Evolutionary conservation across 1,140 invertebrate genomes (phyloP).

Genomic region (Drosophila bifasciata): DNA sequence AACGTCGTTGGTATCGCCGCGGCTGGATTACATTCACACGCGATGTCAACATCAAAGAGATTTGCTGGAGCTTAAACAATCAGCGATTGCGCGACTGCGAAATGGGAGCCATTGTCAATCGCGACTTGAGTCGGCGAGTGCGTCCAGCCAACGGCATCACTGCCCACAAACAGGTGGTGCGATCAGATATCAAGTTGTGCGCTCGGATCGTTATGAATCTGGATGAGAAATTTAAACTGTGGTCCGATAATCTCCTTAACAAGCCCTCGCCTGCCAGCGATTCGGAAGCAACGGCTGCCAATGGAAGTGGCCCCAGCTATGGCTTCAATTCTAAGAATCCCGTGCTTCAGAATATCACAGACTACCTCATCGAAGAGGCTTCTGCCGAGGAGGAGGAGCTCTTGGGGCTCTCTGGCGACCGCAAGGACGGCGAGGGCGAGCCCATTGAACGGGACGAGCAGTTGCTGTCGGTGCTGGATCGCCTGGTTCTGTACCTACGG

Average conservation of each 20-base stretch:
- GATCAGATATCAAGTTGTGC: constrained; percentile 96
- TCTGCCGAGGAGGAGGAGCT: constrained; percentile 99
- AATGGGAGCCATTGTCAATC: constrained; percentile 96
- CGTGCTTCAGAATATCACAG: constrained; percentile 97
- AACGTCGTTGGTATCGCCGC: constrained; percentile 96
- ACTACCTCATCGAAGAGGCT: constrained; percentile 99
- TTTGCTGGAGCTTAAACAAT: constrained; percentile 99
- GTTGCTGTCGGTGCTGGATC: constrained; percentile 89
- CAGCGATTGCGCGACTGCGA: constrained; percentile 94
- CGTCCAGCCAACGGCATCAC: constrained; percentile 96
- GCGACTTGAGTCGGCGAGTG: constrained; percentile 96
- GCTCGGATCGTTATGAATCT: constrained; percentile 98
- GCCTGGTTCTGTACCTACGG: constrained; percentile 96
- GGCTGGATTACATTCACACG: constrained; percentile 99
- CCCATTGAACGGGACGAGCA: constrained; percentile 92
- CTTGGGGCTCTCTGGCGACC: constrained; percentile 89
- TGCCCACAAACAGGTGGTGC: constrained; percentile 94
- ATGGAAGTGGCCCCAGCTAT: constrained; percentile 85
- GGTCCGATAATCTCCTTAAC: constrained; percentile 84
- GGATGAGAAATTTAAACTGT: constrained; percentile 93
- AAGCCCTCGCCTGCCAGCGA: constrained; percentile 64
- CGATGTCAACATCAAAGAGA: constrained; percentile 99
- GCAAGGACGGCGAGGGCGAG: constrained; percentile 85
- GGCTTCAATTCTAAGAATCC: constrained; percentile 96
- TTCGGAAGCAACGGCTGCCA: constrained; percentile 80